Evolutionary conservation across 2,797 vertebrate genomes (phyloP).

Genomic region (Myripristis murdjan): DNA sequence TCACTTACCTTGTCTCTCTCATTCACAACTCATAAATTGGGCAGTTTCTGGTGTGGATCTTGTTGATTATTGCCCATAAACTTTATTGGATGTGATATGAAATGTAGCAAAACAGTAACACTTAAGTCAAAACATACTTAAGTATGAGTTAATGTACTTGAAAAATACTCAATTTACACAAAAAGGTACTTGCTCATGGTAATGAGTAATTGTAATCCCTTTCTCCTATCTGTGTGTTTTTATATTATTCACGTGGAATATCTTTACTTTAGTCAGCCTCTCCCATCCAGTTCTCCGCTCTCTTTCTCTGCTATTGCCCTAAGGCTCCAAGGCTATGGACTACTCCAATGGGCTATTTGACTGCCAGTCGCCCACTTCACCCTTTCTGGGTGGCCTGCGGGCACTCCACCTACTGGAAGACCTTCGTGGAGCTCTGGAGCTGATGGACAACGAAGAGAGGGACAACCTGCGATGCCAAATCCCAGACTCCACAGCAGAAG

Average conservation of each 20-base stretch:
- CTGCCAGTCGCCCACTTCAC: slow-evolving; percentile 97
- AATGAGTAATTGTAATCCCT: background rate
- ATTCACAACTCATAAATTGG: no score
- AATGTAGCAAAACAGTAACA: no score
- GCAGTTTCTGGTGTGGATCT: no score
- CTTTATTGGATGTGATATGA: no score
- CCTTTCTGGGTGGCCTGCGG: slow-evolving; percentile 93
- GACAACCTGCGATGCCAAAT: slow-evolving; percentile 94
- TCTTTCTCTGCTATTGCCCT: background rate
- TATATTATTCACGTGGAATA: slow-evolving; percentile 2
- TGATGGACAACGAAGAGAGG: slow-evolving; percentile 94
- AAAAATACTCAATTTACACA: no score
- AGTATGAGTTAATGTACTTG: no score
- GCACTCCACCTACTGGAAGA: slow-evolving; percentile 95
- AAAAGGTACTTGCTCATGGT: no score
- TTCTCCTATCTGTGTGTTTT: slow-evolving; percentile 1
- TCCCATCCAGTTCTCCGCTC: background rate
- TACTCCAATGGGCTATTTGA: slow-evolving; percentile 97
- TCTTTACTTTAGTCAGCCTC: background rate
- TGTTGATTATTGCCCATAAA: no score
- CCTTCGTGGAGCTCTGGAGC: slow-evolving; percentile 91
- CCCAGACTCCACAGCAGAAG: slow-evolving; percentile 92
- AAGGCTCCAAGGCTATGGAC: slow-evolving; percentile 98
- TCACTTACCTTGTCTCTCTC: no score
- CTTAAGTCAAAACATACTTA: no score